Evolutionary conservation across 2,113 vertebrate species (phyloP).

Genomic region (Otocyon megalotis): DNA sequence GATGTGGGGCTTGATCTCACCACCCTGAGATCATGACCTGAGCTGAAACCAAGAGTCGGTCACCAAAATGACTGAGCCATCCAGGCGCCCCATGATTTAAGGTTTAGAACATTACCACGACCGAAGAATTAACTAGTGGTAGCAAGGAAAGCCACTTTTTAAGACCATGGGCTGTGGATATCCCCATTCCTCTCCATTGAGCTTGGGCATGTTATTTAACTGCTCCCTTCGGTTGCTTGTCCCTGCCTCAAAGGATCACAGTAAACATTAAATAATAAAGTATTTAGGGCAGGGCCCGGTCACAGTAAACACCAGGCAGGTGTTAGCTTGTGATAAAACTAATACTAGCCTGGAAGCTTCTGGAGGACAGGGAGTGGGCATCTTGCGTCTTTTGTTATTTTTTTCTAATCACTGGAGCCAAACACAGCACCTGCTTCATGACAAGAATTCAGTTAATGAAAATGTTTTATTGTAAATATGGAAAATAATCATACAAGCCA

Average conservation of each 20-base stretch:
- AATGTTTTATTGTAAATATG: background rate
- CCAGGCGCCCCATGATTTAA: background rate
- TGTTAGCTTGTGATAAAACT: background rate
- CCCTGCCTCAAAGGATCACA: background rate
- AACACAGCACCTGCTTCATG: background rate
- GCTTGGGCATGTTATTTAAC: background rate
- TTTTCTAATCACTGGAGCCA: background rate
- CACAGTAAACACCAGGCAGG: background rate
- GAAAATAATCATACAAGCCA: background rate
- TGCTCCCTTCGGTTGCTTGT: background rate
- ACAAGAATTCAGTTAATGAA: slow-evolving; percentile 19
- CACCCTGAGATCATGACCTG: background rate
- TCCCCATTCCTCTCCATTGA: background rate
- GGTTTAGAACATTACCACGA: background rate
- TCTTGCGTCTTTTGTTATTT: background rate
- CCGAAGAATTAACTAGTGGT: background rate
- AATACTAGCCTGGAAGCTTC: background rate
- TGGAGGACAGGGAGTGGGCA: background rate
- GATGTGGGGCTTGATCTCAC: background rate
- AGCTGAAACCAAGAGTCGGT: background rate
- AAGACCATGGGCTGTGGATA: background rate
- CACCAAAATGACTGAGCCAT: background rate
- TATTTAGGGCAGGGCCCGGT: background rate
- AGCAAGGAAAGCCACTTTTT: background rate
- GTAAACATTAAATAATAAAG: background rate